phyloP scores from a whole-genome alignment of 2,888 invertebrate species.

The Flexamia atlantica region DNA sequence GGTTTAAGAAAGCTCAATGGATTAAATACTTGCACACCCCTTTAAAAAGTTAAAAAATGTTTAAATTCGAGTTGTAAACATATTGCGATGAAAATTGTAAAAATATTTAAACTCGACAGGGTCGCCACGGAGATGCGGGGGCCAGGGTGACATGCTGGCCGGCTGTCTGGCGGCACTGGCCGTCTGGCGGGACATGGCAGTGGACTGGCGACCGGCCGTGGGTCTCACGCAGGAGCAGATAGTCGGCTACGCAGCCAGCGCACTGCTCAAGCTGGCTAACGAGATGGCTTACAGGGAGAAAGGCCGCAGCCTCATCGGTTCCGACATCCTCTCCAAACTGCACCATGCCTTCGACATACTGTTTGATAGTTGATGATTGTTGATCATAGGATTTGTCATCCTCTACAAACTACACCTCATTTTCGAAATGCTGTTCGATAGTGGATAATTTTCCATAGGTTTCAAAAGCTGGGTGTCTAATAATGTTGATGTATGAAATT shows the following conservation, averaged over 20 bases:
- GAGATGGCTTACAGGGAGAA: conserved; percentile 85
- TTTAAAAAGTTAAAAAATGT: too few species aligned
- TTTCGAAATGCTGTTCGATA: too few species aligned
- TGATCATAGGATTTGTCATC: background rate
- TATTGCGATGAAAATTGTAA: too few species aligned
- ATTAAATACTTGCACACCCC: too few species aligned
- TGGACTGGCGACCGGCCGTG: background rate
- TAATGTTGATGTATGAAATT: too few species aligned
- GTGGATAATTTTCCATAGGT: too few species aligned
- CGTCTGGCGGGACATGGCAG: conserved; percentile 81
- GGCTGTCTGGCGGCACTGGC: conserved; percentile 92
- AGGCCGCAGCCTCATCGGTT: conserved; percentile 92
- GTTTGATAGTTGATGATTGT: background rate
- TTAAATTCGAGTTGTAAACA: too few species aligned
- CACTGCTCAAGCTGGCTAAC: conserved; percentile 89
- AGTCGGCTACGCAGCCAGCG: conserved; percentile 91
- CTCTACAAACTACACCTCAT: background rate
- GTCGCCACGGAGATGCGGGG: conserved; percentile 95
- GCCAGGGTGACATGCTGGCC: conserved; percentile 96
- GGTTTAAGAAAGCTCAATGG: too few species aligned
- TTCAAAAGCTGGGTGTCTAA: too few species aligned
- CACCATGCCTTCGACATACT: conserved; percentile 21
- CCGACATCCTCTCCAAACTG: conserved; percentile 86
- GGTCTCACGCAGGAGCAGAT: conserved; percentile 72
- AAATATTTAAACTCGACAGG: too few species aligned